These are phyloP conservation scores for Taxidea taxus DNA, from an alignment of 2,113 vertebrate genomes.

Conservation along the genomic window DNA sequence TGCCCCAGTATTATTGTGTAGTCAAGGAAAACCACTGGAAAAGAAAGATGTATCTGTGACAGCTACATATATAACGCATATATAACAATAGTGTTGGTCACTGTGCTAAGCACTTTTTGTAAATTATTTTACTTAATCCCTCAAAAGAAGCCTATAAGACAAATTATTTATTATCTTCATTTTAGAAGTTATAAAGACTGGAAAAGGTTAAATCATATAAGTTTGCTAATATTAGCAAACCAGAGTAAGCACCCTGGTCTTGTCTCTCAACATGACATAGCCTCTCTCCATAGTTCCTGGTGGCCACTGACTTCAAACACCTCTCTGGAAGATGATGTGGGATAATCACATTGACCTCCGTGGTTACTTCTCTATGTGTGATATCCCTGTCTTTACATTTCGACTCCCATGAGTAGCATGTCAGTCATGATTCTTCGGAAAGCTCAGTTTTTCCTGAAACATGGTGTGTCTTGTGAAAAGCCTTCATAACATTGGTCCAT, in stretches of 20 bases:
- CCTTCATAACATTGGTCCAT: neutral
- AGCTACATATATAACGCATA: neutral
- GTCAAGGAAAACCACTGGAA: neutral
- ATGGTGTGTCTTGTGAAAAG: neutral
- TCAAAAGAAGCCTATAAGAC: neutral
- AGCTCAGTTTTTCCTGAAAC: neutral
- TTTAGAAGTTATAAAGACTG: neutral
- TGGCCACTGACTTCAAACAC: neutral
- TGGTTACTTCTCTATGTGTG: neutral
- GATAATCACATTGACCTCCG: neutral
- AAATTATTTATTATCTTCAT: neutral
- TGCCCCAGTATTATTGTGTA: neutral
- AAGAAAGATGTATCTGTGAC: neutral
- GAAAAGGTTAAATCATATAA: neutral
- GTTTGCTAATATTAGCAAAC: neutral
- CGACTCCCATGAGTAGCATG: neutral
- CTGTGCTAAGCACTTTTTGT: neutral
- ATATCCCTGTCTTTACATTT: neutral
- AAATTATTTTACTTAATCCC: neutral
- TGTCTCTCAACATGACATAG: fast-evolving
- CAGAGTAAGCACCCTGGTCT: neutral
- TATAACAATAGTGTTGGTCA: no score
- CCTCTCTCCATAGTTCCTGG: neutral
- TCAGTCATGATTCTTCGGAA: neutral
- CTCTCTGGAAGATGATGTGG: neutral